These are phyloP conservation scores for Heterotilapia buettikoferi DNA, from an alignment of 2,113 vertebrate species.

Conservation along the genomic window DNA sequence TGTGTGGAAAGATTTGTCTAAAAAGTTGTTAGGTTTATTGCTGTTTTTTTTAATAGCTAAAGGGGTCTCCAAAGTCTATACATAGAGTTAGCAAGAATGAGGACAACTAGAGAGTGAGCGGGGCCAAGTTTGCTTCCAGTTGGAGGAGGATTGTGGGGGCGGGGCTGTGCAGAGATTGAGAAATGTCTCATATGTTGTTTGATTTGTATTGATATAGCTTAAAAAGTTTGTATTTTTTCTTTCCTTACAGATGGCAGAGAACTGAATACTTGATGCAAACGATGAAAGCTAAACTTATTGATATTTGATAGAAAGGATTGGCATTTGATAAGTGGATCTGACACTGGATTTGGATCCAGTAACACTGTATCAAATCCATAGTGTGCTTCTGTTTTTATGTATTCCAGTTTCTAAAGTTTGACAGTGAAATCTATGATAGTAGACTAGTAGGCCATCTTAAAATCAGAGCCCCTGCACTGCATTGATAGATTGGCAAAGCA, in stretches of 20 bases:
- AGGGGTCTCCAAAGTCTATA: neutral
- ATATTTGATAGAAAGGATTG: neutral
- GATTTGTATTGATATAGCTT: neutral
- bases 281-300: neutral
- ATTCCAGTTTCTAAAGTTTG: neutral
- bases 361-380: neutral
- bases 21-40: neutral
- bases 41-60: neutral
- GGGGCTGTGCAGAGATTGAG: neutral
- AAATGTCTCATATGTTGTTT: neutral
- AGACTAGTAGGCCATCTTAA: constrained; percentile 62
- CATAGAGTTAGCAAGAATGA: neutral
- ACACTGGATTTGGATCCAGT: neutral
- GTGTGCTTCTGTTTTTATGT: neutral
- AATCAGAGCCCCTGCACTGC: constrained; percentile 81
- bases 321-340: neutral
- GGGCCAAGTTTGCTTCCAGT: neutral
- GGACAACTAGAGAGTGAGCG: neutral
- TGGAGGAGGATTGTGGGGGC: neutral
- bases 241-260: neutral
- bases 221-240: neutral
- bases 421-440: constrained; percentile 26
- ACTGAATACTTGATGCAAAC: neutral
- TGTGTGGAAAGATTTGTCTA: neutral
- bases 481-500: constrained; percentile 98